Base-by-base conservation (phyloP, 2,888 invertebrate species). In the Oxycera nigricornis region DNA sequence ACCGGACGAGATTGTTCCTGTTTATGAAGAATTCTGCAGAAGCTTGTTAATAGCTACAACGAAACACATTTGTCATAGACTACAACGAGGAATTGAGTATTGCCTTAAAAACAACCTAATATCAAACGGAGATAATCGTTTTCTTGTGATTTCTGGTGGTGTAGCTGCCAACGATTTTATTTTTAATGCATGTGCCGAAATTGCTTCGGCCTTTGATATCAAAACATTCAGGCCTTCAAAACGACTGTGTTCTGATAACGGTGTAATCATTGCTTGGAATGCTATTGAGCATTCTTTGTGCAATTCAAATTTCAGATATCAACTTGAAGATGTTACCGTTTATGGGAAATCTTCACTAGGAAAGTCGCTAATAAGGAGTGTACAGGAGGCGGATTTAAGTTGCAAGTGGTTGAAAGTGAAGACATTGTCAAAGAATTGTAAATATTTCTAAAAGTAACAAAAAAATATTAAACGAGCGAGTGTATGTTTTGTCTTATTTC, bases 251-350 rank as follows among this genome's bases (percentile, higher is more conserved):
- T 97, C 96, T 0, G 99, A 99, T 84, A 99, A 99, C 88, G 99
- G 98, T 6, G 90, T 97, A 35, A 99, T 99, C 99, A 95, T 99
- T 80, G 98, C 98, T 20, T 98, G 98, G 97, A 97, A 97, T 88
- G 98, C 96, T 7, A 87, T 96, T 70, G 97, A 98, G 86, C 92
- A 90, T 59, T 73, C 83, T 30, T 55, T 2, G 74, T 9, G 84
- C 20, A 22, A 41, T n/a, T 17, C 55, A n/a, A 28, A 46, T 20
- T 77, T 67, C 57, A 59, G 74, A 62, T 57, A 73, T 57, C 67
- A 61, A 74, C 80, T 92, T 62, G 88, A 91, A 76, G 79, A 87
- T 20, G 84, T 93, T 17, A 88, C 89, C 11, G 76, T 81, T n/a
- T 76, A 79, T 3, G 82, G 83, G 26, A 83, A 79, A 59, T 82